Conservation (phyloP, 2,888 invertebrate genomes). For the Seira musarum region DNA sequence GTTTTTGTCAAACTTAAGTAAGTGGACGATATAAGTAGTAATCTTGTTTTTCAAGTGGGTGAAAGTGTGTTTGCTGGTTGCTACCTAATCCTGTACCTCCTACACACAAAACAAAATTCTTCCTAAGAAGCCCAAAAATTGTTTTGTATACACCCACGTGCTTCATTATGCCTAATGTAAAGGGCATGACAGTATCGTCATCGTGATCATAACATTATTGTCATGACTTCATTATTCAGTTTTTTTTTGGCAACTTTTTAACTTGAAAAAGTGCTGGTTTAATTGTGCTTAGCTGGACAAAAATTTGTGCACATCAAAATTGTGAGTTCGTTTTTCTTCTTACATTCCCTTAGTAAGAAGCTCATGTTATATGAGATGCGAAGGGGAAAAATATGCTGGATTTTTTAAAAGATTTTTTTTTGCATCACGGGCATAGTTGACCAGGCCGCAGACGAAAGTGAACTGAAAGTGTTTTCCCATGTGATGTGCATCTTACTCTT, state of each 20-base stretch:
- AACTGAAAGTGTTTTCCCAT: conserved; percentile 67
- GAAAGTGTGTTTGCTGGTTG: not conserved
- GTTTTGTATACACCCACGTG: conserved; percentile 5
- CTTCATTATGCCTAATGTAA: not conserved
- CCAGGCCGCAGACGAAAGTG: conserved; percentile 59
- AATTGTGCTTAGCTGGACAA: conserved; percentile 1
- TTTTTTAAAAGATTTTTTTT: not conserved
- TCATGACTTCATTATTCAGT: no score
- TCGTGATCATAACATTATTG: no score
- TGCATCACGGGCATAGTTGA: conserved; percentile 24
- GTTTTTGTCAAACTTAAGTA: no score
- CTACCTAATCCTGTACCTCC: not conserved
- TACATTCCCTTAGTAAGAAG: no score
- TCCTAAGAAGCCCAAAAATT: no score
- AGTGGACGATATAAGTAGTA: no score
- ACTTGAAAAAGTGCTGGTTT: not conserved
- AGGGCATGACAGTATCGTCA: no score
- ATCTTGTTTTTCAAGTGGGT: conserved; percentile 11
- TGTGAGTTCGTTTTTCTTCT: no score
- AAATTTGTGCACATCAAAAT: not conserved
- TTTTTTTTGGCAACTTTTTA: no score
- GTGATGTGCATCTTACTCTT: conserved; percentile 68
- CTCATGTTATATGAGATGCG: no score
- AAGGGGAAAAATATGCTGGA: no score
- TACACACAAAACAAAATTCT: not conserved